Evolutionary conservation across 2,797 vertebrate genomes (phyloP), one percentile per base, ranked within the genome.

Genomic region (Malacoraja senta): DNA sequence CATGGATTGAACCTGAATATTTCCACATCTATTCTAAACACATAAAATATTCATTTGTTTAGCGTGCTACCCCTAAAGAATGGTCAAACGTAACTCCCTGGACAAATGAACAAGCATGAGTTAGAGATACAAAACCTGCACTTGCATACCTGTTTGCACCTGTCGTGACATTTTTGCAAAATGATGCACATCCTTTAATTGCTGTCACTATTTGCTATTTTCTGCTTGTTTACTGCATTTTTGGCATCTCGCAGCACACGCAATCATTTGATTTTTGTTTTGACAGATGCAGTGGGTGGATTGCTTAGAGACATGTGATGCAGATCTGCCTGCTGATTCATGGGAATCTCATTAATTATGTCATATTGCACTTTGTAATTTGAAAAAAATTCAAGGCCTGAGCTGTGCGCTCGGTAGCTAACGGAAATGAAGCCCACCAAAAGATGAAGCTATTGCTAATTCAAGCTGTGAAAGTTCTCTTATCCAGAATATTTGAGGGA

Each of bases 221-320:
- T 65, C 65, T 91, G 65, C 17, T 38, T 91, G 88, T 71, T 71
- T 91, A 91, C 35, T 38, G 65, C 19, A 91, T 71, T 71, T 72
- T 71, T 71, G 35, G 63, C 65, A 71, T 38, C 88, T 91, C 72
- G 61, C 61, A 38, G 19, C 35, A 68, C 86, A 38, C 71, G 65
- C 88, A 91, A n/a, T 71, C 2, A 19, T 91, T 91, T 91, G 88
- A 91, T 68, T 91, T 91, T 91, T 91, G 32, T 71, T 91, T 91
- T 90, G 86, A 90, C n/a, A 90, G 53, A 65, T 90, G 86, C 63
- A 90, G 86, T 91, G 86, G 65, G 86, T 38, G 63, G 63, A 91
- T 35, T 91, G 65, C 61, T 91, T 38, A 24, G 86, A 68, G 61
- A 90, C n/a, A 68, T 35, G 86, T 71, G 86, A 91, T 71, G 86